Evolutionary conservation across 2,888 invertebrate species (phyloP).

Genomic region (Catocala sponsa): DNA sequence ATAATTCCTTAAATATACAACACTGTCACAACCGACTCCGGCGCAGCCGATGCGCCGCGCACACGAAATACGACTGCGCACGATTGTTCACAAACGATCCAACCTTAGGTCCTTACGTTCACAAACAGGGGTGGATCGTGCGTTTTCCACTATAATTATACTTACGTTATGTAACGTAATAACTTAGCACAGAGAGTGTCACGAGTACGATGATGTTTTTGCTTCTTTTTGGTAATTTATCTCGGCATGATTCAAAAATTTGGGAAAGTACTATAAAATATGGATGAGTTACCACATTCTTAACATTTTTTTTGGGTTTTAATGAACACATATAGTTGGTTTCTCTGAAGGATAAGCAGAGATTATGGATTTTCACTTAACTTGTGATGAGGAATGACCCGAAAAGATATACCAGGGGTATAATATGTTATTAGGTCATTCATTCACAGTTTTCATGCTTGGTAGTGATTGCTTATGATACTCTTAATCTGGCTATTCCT

Average conservation of each 20-base stretch:
- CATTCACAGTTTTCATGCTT: too few species aligned
- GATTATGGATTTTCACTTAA: too few species aligned
- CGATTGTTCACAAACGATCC: conserved; percentile 12
- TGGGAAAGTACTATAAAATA: neutral
- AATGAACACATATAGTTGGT: too few species aligned
- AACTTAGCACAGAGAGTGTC: conserved; percentile 25
- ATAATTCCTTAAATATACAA: conserved; percentile 7
- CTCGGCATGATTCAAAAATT: conserved; percentile 17
- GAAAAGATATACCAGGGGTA: too few species aligned
- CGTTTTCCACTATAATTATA: conserved; percentile 34
- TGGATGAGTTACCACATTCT: neutral
- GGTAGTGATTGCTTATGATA: too few species aligned
- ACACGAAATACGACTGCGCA: conserved; percentile 37
- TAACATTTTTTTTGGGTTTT: neutral
- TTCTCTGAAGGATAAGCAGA: too few species aligned
- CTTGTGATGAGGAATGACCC: too few species aligned
- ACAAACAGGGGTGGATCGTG: conserved; percentile 38
- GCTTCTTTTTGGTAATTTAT: conserved; percentile 16
- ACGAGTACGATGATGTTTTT: conserved; percentile 23
- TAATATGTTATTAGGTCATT: too few species aligned
- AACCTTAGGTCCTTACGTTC: conserved; percentile 41
- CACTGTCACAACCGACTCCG: conserved; percentile 38
- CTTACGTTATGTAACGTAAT: conserved; percentile 42
- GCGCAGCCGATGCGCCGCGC: conserved; percentile 51
- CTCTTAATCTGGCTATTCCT: too few species aligned